Conservation (phyloP, 2,113 vertebrate genomes). For the Oceanites oceanicus region DNA sequence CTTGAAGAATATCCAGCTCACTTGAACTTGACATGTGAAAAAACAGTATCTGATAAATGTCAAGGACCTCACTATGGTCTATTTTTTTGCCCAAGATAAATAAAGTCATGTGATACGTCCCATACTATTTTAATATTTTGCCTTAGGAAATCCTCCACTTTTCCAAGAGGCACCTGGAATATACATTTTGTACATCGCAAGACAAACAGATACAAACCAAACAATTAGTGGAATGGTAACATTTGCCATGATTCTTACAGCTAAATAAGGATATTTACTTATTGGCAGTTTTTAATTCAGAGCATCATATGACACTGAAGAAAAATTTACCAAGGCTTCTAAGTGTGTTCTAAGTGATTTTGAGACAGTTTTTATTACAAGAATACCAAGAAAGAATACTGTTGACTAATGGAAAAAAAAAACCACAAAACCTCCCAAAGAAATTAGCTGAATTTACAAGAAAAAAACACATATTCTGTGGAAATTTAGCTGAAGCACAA, state of each 20-base stretch:
- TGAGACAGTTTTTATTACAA: background rate
- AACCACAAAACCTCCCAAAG: accelerated
- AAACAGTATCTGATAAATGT: background rate
- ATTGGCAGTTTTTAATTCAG: background rate
- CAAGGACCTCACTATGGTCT: background rate
- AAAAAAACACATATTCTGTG: accelerated
- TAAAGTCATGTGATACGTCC: background rate
- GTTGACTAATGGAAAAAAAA: background rate
- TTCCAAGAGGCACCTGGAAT: background rate
- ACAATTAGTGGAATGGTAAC: background rate
- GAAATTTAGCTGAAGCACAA: background rate
- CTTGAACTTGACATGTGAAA: background rate
- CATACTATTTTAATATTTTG: background rate
- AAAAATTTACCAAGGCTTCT: background rate
- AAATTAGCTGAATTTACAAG: background rate
- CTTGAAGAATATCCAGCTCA: background rate
- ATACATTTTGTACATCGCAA: background rate
- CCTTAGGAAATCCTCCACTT: background rate
- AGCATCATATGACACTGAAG: background rate
- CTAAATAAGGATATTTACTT: background rate
- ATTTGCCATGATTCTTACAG: background rate
- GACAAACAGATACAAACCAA: background rate
- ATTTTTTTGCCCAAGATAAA: background rate
- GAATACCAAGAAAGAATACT: background rate
- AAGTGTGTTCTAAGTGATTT: background rate